These are phyloP conservation scores for Hycleus cichorii DNA, from an alignment of 1,140 invertebrate species.

Conservation along the genomic window DNA sequence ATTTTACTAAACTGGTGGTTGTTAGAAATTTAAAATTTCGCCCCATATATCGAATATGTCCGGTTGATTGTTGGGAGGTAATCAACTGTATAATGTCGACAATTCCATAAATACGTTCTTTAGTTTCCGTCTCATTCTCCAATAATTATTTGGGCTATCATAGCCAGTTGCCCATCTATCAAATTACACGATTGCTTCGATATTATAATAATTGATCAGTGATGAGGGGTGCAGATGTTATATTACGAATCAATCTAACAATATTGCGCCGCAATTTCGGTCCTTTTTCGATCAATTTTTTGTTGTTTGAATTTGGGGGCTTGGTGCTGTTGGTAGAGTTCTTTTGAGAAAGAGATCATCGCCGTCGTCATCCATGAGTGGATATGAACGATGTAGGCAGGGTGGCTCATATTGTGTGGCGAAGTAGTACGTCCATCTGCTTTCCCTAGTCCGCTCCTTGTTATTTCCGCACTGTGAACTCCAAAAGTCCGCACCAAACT, in stretches of 20 bases:
- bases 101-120: constrained; percentile 14
- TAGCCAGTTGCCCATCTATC: constrained; percentile 24
- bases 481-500: constrained; percentile 24
- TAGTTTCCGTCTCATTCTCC: constrained; percentile 19
- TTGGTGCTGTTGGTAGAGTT: neutral
- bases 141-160: constrained; percentile 11
- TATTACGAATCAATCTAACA: no score
- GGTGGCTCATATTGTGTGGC: constrained; percentile 20
- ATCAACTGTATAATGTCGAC: constrained; percentile 1
- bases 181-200: constrained; percentile 16
- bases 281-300: no score
- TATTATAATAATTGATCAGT: constrained; percentile 6
- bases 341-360: constrained; percentile 15
- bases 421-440: constrained; percentile 21
- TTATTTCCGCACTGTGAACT: constrained; percentile 24
- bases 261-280: no score
- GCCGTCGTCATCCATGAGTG: constrained; percentile 20
- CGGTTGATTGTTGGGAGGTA: neutral
- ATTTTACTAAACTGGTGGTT: no score
- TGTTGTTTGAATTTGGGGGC: no score
- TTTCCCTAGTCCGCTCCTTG: constrained; percentile 21
- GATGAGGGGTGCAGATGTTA: constrained; percentile 4
- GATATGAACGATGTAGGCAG: constrained; percentile 18
- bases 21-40: no score
- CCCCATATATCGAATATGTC: no score